phyloP scores from a whole-genome alignment of 2,888 invertebrate species.

The Phortica okadai region DNA sequence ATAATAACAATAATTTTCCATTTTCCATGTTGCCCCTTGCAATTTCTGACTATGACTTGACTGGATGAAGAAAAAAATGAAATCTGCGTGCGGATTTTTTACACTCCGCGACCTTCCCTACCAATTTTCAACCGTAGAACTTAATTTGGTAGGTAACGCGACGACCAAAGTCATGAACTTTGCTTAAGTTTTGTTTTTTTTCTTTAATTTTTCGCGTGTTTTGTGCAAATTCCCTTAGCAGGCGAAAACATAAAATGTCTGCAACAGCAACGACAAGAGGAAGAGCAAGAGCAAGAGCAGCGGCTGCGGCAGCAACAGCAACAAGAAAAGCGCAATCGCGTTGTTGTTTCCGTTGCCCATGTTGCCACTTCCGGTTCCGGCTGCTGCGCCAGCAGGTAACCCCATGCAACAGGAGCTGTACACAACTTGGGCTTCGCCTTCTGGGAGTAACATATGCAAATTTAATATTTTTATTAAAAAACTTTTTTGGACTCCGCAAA shows the following conservation, averaged over 20 bases:
- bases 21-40: not conserved
- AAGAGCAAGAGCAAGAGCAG: not conserved
- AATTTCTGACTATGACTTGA: not conserved
- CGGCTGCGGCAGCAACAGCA: not conserved
- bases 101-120: not conserved
- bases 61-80: constrained; percentile 1
- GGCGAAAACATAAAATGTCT: not conserved
- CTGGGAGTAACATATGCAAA: constrained; percentile 66
- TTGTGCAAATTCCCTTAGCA: constrained; percentile 4
- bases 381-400: constrained; percentile 59
- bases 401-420: constrained; percentile 52
- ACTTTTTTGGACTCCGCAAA: constrained; percentile 61
- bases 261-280: not conserved
- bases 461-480: constrained; percentile 71
- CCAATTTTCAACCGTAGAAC: not conserved
- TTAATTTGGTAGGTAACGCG: not conserved
- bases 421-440: constrained; percentile 33
- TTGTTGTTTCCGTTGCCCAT: not conserved
- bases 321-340: constrained; percentile 15
- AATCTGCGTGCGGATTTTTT: not conserved
- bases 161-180: not conserved
- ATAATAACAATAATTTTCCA: constrained; percentile 2
- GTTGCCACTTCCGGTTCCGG: constrained; percentile 59
- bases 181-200: not conserved
- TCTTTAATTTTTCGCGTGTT: not conserved